Evolutionary conservation across 2,113 vertebrate species (phyloP).

Genomic region (Mola mola): DNA sequence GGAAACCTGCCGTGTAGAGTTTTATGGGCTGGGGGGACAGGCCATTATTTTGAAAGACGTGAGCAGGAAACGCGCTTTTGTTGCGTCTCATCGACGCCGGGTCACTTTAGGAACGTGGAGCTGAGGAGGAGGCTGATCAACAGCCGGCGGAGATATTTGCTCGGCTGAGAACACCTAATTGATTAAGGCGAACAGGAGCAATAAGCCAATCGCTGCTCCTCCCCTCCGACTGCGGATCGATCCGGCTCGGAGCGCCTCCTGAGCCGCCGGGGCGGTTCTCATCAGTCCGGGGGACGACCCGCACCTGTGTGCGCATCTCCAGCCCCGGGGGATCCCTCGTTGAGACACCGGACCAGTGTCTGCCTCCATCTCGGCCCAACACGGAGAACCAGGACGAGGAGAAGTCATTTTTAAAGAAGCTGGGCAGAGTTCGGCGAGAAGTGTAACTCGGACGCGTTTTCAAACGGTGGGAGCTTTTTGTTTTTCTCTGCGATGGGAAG

Average conservation of each 20-base stretch:
- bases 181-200: background rate
- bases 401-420: no score
- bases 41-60: conserved; percentile 19
- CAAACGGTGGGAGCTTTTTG: no score
- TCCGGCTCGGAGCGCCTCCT: conserved; percentile 39
- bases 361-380: no score
- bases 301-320: conserved; percentile 28
- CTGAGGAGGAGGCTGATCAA: background rate
- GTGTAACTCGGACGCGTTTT: no score
- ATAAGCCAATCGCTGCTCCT: conserved; percentile 61
- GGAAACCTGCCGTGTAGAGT: no score
- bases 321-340: background rate
- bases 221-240: conserved; percentile 28
- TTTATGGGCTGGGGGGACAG: no score
- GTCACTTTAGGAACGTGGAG: background rate
- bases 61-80: background rate
- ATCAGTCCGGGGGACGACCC: conserved; percentile 30
- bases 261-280: conserved; percentile 9
- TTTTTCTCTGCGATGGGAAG: conserved; percentile 19
- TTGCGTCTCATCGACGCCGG: rapidly evolving
- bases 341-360: no score
- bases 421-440: no score
- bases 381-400: no score
- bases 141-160: background rate
- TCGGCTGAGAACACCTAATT: no score